Evolutionary conservation across 2,797 vertebrate genomes (phyloP).

Genomic region (Tragelaphus eurycerus): DNA sequence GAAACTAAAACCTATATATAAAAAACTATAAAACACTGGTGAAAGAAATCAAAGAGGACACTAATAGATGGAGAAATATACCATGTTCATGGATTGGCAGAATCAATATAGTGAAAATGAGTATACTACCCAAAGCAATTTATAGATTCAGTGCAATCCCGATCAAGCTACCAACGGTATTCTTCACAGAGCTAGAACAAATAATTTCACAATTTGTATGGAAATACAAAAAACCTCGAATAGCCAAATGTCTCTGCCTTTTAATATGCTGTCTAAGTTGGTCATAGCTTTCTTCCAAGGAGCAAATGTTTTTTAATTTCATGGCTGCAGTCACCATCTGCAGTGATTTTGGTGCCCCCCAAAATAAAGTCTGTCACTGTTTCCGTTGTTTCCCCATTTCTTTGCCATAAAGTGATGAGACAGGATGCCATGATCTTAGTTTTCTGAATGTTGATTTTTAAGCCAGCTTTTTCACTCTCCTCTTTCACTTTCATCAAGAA

Average conservation of each 20-base stretch:
- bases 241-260: neutral
- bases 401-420: neutral
- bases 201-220: too few relatives aligned
- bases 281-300: neutral
- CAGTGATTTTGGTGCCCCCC: rapidly evolving
- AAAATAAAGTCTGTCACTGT: neutral
- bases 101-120: too few relatives aligned
- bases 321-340: neutral
- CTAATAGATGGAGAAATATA: too few relatives aligned
- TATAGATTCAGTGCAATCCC: too few relatives aligned
- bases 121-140: too few relatives aligned
- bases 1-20: too few relatives aligned
- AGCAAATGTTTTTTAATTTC: neutral
- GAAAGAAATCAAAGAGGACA: too few relatives aligned
- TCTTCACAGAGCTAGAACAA: too few relatives aligned
- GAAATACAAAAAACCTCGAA: too few relatives aligned
- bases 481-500: neutral
- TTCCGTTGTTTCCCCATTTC: neutral
- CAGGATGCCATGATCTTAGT: neutral
- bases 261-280: neutral
- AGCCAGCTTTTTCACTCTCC: neutral
- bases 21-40: too few relatives aligned
- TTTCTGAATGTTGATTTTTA: neutral
- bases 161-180: too few relatives aligned
- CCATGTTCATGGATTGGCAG: too few relatives aligned